These are phyloP conservation scores for Luffia ferchaultella DNA, from an alignment of 2,888 invertebrate genomes.

Conservation along the genomic window DNA sequence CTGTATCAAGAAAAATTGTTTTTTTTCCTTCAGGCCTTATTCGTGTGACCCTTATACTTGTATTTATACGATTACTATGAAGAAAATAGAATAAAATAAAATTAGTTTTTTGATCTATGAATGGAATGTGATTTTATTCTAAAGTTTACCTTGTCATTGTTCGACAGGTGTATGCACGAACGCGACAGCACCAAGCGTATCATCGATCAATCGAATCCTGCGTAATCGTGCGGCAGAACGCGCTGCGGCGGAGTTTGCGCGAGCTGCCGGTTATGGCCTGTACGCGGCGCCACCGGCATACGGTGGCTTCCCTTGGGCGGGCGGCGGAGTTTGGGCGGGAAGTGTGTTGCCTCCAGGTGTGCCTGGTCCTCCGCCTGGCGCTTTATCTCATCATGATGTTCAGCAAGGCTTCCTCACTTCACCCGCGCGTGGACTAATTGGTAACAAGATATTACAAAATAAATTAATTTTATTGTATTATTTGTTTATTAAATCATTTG, in stretches of 20 bases:
- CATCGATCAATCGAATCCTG: conserved; percentile 95
- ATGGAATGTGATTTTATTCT: too few relatives aligned
- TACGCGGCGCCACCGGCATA: conserved; percentile 80
- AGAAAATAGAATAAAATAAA: too few relatives aligned
- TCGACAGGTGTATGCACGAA: conserved; percentile 91
- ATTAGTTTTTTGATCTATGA: too few relatives aligned
- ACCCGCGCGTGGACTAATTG: conserved; percentile 19
- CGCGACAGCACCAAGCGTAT: conserved; percentile 94
- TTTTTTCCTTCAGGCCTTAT: too few relatives aligned
- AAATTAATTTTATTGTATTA: too few relatives aligned
- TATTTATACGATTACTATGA: too few relatives aligned
- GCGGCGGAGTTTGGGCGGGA: conserved; percentile 63
- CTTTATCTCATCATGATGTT: conserved; percentile 51
- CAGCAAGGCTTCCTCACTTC: conserved; percentile 45
- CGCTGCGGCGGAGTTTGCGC: conserved; percentile 94
- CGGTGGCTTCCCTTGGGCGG: conserved; percentile 67
- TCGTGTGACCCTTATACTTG: too few relatives aligned
- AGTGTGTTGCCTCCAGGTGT: conserved; percentile 64
- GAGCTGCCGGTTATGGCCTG: conserved; percentile 89
- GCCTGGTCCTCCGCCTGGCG: conserved; percentile 37
- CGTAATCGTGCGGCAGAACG: conserved; percentile 95
- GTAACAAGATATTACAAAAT: conserved; percentile 9
- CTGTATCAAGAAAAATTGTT: too few relatives aligned
- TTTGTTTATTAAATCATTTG: too few relatives aligned
- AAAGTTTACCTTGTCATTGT: conserved; percentile 13